Evolutionary conservation across 1,140 invertebrate species (phyloP).

Genomic region (Charaxes varanes): DNA sequence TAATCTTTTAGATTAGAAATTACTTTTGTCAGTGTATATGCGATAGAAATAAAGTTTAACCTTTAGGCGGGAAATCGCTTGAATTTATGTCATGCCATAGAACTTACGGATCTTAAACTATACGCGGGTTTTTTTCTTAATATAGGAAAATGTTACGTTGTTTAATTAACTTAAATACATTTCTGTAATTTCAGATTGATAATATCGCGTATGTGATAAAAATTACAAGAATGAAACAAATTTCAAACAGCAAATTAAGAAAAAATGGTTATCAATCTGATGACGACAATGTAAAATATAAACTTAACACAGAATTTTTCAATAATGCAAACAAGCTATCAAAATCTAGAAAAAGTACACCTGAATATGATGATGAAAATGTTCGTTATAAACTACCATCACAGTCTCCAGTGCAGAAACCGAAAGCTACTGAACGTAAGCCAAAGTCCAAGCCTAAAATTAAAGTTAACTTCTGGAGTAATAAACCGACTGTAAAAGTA

Average conservation of each 20-base stretch:
- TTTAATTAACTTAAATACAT: too few species aligned
- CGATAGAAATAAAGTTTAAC: background rate
- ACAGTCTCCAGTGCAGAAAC: conserved; percentile 22
- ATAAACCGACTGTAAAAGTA: conserved; percentile 34
- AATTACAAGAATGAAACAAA: conserved; percentile 41
- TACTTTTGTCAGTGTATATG: too few species aligned
- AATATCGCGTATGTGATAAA: background rate
- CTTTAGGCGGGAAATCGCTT: conserved; percentile 43
- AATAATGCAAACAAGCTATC: conserved; percentile 28
- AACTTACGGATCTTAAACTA: too few species aligned
- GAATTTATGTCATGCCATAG: too few species aligned
- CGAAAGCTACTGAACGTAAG: conserved; percentile 35
- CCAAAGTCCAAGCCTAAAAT: conserved; percentile 58
- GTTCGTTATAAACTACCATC: conserved; percentile 56
- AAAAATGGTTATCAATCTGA: conserved; percentile 50
- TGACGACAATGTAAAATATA: conserved; percentile 59
- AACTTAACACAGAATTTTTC: conserved; percentile 47
- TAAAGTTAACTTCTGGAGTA: conserved; percentile 68
- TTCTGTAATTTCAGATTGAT: conserved; percentile 25
- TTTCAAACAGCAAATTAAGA: conserved; percentile 29
- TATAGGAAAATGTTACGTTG: too few species aligned
- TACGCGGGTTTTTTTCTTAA: too few species aligned
- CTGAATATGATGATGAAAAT: conserved; percentile 42
- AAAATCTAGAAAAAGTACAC: conserved; percentile 28
- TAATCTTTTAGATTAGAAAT: too few species aligned